Evolutionary conservation across 53 echinoderm and acorn worm genomes (phyloP).

Genomic region (Astropecten irregularis): DNA sequence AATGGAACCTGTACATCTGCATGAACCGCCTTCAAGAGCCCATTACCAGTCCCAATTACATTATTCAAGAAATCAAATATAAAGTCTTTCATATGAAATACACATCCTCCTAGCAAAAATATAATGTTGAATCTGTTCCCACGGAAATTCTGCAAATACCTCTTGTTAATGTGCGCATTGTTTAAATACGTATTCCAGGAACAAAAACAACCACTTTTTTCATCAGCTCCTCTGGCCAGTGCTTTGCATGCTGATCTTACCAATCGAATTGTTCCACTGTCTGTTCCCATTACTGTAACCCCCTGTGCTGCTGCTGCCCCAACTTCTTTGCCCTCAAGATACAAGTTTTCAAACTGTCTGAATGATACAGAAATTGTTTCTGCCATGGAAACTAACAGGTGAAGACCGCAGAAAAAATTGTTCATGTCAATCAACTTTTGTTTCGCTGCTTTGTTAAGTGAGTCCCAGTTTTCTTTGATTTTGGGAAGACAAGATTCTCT

Average conservation of each 20-base stretch:
- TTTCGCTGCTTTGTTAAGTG: not conserved
- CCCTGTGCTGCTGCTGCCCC: not conserved
- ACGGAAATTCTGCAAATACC: not conserved
- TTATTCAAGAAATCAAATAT: not conserved
- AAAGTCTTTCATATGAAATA: not conserved
- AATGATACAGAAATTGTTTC: conserved; percentile 22
- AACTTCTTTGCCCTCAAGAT: not conserved
- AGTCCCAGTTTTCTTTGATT: conserved; percentile 1
- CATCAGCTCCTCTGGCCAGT: conserved; percentile 13
- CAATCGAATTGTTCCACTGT: conserved; percentile 28
- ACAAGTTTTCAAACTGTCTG: conserved; percentile 3
- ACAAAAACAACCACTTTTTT: conserved; percentile 16
- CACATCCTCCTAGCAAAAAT: conserved; percentile 8
- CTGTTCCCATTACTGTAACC: conserved; percentile 8
- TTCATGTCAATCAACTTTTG: too few species aligned
- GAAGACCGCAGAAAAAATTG: conserved; percentile 25
- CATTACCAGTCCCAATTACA: not conserved
- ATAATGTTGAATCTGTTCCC: conserved; percentile 24
- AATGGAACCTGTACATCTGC: not conserved
- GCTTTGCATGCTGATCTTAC: conserved; percentile 26
- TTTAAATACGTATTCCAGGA: conserved; percentile 22
- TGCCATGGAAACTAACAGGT: conserved; percentile 26
- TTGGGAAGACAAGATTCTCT: not conserved
- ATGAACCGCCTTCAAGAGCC: conserved; percentile 22
- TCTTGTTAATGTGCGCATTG: not conserved